These are phyloP conservation scores for Lampropteryx suffumata DNA, from an alignment of 2,888 invertebrate species.

Conservation along the genomic window DNA sequence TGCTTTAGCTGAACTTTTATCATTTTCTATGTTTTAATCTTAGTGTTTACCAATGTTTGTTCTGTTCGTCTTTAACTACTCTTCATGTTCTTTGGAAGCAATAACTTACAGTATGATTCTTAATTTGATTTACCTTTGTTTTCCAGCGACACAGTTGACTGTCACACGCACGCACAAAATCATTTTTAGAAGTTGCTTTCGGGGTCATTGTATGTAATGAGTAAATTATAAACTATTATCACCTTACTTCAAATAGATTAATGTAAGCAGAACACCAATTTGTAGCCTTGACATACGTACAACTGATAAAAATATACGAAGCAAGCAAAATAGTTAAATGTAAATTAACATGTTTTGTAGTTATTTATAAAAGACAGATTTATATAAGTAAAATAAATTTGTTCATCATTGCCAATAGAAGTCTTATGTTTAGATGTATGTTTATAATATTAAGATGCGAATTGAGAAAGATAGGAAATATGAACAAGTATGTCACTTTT, in stretches of 20 bases:
- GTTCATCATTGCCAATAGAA: slow-evolving; percentile 35
- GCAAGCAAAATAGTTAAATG: slow-evolving; percentile 20
- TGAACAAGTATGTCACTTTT: slow-evolving; percentile 22
- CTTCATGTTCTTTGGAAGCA: slow-evolving; percentile 16
- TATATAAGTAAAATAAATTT: slow-evolving; percentile 25
- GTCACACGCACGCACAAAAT: slow-evolving; percentile 69
- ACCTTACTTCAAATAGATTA: slow-evolving; percentile 56
- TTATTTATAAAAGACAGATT: slow-evolving; percentile 32
- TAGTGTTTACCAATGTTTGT: slow-evolving; percentile 5
- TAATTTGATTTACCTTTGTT: slow-evolving; percentile 18
- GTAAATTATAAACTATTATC: slow-evolving; percentile 47
- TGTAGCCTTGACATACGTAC: slow-evolving; percentile 62
- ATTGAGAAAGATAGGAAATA: slow-evolving; percentile 23
- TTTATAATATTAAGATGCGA: slow-evolving; percentile 26
- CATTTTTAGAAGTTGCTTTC: slow-evolving; percentile 58
- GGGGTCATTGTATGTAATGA: slow-evolving; percentile 57
- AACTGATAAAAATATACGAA: slow-evolving; percentile 31
- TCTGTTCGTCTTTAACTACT: background rate
- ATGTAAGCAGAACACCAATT: slow-evolving; percentile 77
- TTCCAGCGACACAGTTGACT: slow-evolving; percentile 44
- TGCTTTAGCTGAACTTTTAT: slow-evolving; percentile 46
- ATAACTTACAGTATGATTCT: slow-evolving; percentile 6
- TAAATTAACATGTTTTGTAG: slow-evolving; percentile 32
- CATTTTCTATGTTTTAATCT: slow-evolving; percentile 24
- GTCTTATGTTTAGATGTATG: slow-evolving; percentile 34